Conservation (phyloP, 2,797 vertebrate species). For the Cossypha caffra region DNA sequence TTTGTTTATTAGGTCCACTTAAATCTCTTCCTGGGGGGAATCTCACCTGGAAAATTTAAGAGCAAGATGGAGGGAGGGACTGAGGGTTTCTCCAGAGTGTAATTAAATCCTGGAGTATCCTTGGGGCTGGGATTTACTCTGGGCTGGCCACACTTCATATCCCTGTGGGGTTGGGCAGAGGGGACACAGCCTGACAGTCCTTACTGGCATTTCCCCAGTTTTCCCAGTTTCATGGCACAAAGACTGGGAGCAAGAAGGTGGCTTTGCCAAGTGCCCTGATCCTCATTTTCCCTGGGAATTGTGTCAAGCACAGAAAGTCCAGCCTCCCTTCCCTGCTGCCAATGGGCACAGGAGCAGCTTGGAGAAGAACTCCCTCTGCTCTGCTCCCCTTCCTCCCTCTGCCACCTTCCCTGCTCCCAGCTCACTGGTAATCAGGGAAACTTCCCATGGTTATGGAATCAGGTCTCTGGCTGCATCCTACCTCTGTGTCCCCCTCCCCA, state of each 20-base stretch:
- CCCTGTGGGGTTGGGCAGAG: background rate
- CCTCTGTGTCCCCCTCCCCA: fast-evolving
- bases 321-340: fast-evolving
- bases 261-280: fast-evolving
- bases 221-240: background rate
- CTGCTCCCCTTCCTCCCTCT: background rate
- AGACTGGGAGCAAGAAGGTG: background rate
- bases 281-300: fast-evolving
- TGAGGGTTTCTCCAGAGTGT: background rate
- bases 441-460: background rate
- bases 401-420: background rate
- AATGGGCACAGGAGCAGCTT: fast-evolving
- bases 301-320: background rate
- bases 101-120: background rate
- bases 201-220: background rate
- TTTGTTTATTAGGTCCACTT: background rate
- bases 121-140: background rate
- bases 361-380: background rate
- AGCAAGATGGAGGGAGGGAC: background rate
- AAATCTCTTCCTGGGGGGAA: background rate
- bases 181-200: fast-evolving
- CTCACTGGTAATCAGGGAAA: background rate
- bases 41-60: background rate
- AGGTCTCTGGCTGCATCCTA: background rate
- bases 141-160: background rate